Base-by-base conservation (phyloP, 2,888 invertebrate genomes). In the Pseudococcus longispinus region DNA sequence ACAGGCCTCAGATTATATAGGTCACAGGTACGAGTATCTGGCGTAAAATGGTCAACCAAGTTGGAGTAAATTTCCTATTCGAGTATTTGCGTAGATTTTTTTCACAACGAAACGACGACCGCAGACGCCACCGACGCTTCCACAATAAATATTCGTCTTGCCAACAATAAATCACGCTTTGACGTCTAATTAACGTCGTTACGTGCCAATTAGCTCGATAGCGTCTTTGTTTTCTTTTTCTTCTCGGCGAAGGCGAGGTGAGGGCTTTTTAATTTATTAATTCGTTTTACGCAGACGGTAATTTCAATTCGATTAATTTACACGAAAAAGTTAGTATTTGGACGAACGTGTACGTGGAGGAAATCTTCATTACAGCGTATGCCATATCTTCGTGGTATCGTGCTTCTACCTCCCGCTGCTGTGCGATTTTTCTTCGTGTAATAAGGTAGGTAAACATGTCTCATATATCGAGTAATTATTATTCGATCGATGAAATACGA, bases 171-270 rank as follows among this genome's bases (percentile, higher is more conserved):
- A 80, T 80, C 42, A 80, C 77, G 37, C n/a, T 42, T 80, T 42
- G 77, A 80, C 42, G 77, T 37, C 42, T 80, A 80, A 80, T 80
- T 80, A 80, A 80, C 37, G 42, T 80, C 42, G 42, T 80, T 80
- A 80, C 77, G 77, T 80, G 77, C 77, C 77, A 80, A 80, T 80
- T 80, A 80, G 77, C 77, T 80, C 77, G 42, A 42, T 42, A 80
- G 20, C 77, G n/a, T 80, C 77, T 80, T 70, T 70, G 70, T 70
- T 70, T 70, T 70, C 18, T 32, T 70, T 13, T 29, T 70, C 29
- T 70, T n/a, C 23, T 60, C 11, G 60, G 1, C 60, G 23, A 20
- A 1, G 55, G 8, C 15, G 55, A 18, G 55, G 55, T 55, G 55
- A 55, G n/a, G 6, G 9, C 23, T 20, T 60, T 60, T 23, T 60